Evolutionary conservation across 1,140 invertebrate genomes (phyloP).

Genomic region (Drosophila jambulina): DNA sequence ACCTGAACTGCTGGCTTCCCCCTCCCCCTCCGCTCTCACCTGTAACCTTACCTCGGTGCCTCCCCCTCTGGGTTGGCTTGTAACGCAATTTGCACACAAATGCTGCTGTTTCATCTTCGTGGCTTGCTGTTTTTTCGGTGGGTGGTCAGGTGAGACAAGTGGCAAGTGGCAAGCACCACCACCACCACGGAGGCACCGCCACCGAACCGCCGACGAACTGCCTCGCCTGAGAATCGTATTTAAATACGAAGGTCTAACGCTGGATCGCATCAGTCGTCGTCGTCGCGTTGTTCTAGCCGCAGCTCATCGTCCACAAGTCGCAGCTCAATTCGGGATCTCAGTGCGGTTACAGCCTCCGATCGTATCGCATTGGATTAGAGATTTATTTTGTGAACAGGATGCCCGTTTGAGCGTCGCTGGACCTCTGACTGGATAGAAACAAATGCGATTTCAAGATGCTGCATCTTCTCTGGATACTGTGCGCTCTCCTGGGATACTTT

Average conservation of each 20-base stretch:
- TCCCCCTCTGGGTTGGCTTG: constrained; percentile 51
- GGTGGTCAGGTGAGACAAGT: constrained; percentile 84
- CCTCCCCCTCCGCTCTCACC: neutral
- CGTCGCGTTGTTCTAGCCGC: constrained; percentile 77
- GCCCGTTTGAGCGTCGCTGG: constrained; percentile 33
- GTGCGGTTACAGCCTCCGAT: constrained; percentile 7
- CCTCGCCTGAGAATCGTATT: constrained; percentile 82
- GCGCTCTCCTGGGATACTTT: constrained; percentile 46
- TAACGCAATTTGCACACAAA: constrained; percentile 84
- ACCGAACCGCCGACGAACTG: constrained; percentile 64
- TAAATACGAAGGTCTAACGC: constrained; percentile 83
- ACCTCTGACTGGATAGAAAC: constrained; percentile 13
- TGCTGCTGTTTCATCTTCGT: constrained; percentile 77
- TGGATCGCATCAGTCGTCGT: constrained; percentile 77
- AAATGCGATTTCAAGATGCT: constrained; percentile 56
- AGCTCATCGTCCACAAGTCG: constrained; percentile 21
- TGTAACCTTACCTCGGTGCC: neutral
- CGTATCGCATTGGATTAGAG: neutral
- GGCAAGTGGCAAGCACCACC: constrained; percentile 50
- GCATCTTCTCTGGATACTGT: constrained; percentile 34
- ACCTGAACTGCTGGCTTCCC: constrained; percentile 37
- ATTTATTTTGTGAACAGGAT: constrained; percentile 36
- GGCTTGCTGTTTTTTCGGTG: constrained; percentile 66
- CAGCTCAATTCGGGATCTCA: constrained; percentile 10
- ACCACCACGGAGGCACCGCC: constrained; percentile 16